Evolutionary conservation across 2,797 vertebrate genomes (phyloP).

Genomic region (Martes flavigula): DNA sequence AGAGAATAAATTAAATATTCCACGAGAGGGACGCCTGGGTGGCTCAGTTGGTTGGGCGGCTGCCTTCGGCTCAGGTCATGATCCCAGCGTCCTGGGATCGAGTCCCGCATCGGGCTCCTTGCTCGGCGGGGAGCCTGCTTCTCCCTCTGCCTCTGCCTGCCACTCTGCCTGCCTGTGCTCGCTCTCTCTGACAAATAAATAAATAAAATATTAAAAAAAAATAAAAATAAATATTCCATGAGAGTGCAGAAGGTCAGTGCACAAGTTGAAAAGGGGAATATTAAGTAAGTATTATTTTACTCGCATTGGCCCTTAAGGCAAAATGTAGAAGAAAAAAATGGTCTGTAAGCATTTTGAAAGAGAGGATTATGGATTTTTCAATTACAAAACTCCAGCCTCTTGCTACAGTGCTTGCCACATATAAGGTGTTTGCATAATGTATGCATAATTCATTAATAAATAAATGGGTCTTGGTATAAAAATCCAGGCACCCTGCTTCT

Average conservation of each 20-base stretch:
- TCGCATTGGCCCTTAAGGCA: not conserved
- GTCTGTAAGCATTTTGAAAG: not conserved
- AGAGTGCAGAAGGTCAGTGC: not conserved
- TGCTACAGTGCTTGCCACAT: not conserved
- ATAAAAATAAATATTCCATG: not conserved
- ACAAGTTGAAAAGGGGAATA: not conserved
- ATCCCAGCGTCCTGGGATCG: too few species aligned
- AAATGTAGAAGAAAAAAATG: not conserved
- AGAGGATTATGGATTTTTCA: not conserved
- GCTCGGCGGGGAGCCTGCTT: too few species aligned
- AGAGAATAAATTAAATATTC: not conserved
- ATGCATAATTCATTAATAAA: slow-evolving; percentile 27
- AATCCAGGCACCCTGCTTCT: not conserved
- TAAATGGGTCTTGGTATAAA: not conserved
- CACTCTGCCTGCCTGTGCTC: too few species aligned
- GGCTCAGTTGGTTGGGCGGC: too few species aligned
- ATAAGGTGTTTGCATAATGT: not conserved
- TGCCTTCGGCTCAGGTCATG: too few species aligned
- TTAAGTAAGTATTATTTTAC: not conserved
- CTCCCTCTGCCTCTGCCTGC: too few species aligned
- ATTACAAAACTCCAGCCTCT: not conserved
- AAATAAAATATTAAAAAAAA: too few species aligned
- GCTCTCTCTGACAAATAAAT: too few species aligned
- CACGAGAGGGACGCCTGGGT: too few species aligned
- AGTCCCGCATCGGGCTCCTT: too few species aligned